These are phyloP conservation scores for Tinea pellionella DNA, from an alignment of 2,888 invertebrate genomes.

Conservation along the genomic window DNA sequence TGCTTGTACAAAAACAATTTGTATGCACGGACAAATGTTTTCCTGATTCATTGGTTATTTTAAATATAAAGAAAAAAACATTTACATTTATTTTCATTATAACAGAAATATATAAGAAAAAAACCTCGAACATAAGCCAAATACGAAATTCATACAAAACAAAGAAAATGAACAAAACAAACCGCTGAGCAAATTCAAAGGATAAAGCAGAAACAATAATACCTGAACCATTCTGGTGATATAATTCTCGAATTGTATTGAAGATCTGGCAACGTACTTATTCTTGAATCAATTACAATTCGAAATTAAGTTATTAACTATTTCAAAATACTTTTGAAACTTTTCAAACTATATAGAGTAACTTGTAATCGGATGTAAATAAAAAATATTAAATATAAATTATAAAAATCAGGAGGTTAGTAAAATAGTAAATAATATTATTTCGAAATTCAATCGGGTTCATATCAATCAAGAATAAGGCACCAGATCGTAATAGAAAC, in stretches of 20 bases:
- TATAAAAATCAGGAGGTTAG: no score
- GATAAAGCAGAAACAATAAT: constrained; percentile 2
- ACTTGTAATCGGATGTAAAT: no score
- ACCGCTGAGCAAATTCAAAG: constrained; percentile 6
- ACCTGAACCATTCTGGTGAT: constrained; percentile 2
- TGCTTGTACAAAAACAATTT: not conserved
- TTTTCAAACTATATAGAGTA: no score
- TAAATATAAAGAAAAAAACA: no score
- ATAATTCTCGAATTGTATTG: not conserved
- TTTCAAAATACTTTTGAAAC: no score
- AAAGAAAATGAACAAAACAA: not conserved
- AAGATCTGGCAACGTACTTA: not conserved
- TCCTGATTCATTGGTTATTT: not conserved
- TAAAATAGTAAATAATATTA: no score
- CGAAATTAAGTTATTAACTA: no score
- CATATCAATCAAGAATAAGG: not conserved
- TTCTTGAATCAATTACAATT: not conserved
- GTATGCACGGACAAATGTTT: not conserved
- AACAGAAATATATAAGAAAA: no score
- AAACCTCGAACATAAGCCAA: not conserved
- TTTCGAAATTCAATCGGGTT: not conserved
- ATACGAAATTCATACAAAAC: constrained; percentile 3
- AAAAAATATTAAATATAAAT: no score
- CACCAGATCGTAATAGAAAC: constrained; percentile 9
- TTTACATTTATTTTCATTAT: no score